Percentiles rank a stretch among this genome's conserved stretches.
phyloP scores from a whole-genome alignment of 2,888 invertebrate genomes.

The Cecidostiba fungosa region DNA sequence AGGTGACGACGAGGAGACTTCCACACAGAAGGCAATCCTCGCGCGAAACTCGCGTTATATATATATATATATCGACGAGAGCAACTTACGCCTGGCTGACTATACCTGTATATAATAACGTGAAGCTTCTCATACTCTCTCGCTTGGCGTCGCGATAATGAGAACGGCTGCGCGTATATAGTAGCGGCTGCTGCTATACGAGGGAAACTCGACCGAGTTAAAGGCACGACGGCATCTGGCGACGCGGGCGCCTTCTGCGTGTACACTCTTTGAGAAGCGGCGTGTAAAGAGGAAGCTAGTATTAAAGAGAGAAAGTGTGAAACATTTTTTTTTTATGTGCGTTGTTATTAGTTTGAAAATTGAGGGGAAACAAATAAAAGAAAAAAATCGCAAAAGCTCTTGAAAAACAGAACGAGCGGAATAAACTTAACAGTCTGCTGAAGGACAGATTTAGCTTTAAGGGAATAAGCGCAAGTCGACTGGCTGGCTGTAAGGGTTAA shows the following conservation, averaged over 20 bases:
- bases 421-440: conserved; percentile 47
- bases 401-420: neutral
- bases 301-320: no score
- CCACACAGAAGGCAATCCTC: conserved; percentile 41
- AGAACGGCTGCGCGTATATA: conserved; percentile 73
- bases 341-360: neutral
- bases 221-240: conserved; percentile 57
- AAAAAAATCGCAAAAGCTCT: neutral
- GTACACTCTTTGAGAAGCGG: conserved; percentile 58
- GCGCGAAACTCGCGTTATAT: neutral
- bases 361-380: neutral
- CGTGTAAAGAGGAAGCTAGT: conserved; percentile 57
- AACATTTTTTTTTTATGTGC: no score
- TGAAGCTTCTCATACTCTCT: conserved; percentile 10
- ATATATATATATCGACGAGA: conserved; percentile 39
- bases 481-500: conserved; percentile 55
- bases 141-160: conserved; percentile 77
- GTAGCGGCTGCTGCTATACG: neutral
- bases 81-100: neutral
- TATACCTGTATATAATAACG: neutral
- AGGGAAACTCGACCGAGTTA: conserved; percentile 60
- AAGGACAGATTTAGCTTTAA: conserved; percentile 59
- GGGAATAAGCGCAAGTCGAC: conserved; percentile 34
- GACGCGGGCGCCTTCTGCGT: conserved; percentile 45
- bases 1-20: conserved; percentile 42